Evolutionary conservation across 2,797 vertebrate species (phyloP), one percentile per base, ranked within the genome.

Genomic region (Karalla daura): DNA sequence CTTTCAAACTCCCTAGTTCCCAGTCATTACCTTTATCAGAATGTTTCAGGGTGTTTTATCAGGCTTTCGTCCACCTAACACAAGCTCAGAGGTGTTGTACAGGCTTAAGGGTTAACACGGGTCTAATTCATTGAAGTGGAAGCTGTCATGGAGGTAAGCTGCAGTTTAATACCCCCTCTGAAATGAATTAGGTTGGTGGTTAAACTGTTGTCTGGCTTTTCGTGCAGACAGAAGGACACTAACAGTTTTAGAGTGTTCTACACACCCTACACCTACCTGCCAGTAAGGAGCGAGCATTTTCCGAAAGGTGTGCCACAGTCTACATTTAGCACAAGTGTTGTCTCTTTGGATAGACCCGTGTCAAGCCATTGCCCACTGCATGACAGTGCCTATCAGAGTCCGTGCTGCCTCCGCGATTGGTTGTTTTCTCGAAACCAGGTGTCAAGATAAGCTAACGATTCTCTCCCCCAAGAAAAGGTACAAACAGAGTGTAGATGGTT

Each of bases 361-460:
- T 70, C 70, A 35, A 50, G 41, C 37, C n/a, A 23, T 49, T 30
- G 21, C 37, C 50, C 39, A 15, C 55, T 37, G 53, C n/a, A 46
- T 40, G 52, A 59, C 45, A 68, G 50, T 7, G 21, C 39, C 47
- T 49, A 30, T 41, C 56, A 37, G 37, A 72, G 72, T 12, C 50
- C 0, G 3, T 18, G 63, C 12, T 45, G 58, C 43, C 23, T 32
- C 56, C 54, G 6, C 35, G 45, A 62, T 55, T 47, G 77, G 60
- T 70, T 51, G 33, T 39, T 76, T 51, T 55, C 61, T 47, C 73
- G 63, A 73, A 44, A 72, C 11, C 6, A 2, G 24, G 20, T 64
- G 69, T 52, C 12, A 11, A 68, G 76, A 78, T 83, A 76, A 83
- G 59, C 55, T 74, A 79, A 81, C 55, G 62, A 68, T 73, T 73